Conservation (phyloP, 2,113 vertebrate species). For the Puma concolor region DNA sequence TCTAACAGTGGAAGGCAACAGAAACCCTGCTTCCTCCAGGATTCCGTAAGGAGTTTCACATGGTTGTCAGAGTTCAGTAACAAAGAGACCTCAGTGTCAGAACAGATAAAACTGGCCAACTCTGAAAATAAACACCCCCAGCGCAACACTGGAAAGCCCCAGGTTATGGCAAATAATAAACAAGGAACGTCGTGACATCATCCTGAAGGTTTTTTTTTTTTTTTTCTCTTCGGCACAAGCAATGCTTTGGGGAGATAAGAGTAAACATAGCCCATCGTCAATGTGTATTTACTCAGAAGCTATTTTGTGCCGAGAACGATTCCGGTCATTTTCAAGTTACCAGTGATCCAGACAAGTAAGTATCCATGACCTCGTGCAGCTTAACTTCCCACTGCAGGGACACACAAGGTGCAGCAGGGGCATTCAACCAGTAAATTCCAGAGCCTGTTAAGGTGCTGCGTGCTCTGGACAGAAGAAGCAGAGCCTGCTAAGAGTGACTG, state of each 20-base stretch:
- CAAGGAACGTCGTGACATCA: not conserved
- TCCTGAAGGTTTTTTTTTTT: not conserved
- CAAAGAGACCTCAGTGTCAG: not conserved
- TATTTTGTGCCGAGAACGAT: not conserved
- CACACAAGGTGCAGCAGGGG: not conserved
- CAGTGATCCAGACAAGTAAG: not conserved
- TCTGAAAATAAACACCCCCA: not conserved
- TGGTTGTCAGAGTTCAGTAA: not conserved
- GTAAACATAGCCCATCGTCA: not conserved
- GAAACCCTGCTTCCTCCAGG: not conserved
- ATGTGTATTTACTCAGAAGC: not conserved
- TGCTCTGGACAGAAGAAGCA: not conserved
- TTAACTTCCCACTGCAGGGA: not conserved
- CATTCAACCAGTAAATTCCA: not conserved
- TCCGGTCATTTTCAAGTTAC: too few relatives aligned
- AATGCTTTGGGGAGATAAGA: not conserved
- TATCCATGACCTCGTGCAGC: not conserved
- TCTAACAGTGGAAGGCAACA: not conserved
- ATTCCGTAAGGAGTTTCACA: not conserved
- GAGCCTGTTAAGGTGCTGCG: too few relatives aligned
- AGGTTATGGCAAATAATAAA: not conserved
- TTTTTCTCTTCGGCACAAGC: not conserved
- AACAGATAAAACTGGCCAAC: not conserved
- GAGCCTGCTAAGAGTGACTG: too few relatives aligned
- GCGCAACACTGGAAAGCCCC: not conserved